A percentile compares a stretch with the other conserved stretches of the same genome.
Conservation (phyloP, 2,888 invertebrate genomes). For the Drosophila subquinaria region DNA sequence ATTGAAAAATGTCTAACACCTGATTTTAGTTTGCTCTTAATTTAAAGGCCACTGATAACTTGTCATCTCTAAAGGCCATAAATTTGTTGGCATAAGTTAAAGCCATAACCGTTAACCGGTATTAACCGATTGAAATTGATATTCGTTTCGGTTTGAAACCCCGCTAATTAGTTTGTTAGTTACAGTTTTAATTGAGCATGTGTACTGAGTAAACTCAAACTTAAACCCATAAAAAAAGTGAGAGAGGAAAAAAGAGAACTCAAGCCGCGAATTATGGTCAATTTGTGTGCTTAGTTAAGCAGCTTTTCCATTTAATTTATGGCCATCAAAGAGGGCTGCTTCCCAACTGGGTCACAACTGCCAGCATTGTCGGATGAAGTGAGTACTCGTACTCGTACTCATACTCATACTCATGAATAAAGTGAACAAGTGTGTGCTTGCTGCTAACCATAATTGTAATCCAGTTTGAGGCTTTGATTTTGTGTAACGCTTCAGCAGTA, state of each 20-base stretch:
- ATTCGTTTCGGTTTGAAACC: too few relatives aligned
- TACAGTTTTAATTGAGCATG: slow-evolving; percentile 14
- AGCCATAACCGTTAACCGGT: too few relatives aligned
- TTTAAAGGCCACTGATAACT: not conserved
- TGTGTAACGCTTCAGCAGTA: slow-evolving; percentile 52
- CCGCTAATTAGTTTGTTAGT: slow-evolving; percentile 12
- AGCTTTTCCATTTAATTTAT: slow-evolving; percentile 32
- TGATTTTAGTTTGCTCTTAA: not conserved
- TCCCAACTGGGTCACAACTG: slow-evolving; percentile 18
- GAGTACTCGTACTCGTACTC: slow-evolving; percentile 1
- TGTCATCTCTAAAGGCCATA: slow-evolving; percentile 1
- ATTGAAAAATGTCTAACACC: not conserved
- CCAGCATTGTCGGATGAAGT: slow-evolving; percentile 18
- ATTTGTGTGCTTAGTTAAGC: slow-evolving; percentile 38
- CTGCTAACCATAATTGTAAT: slow-evolving; percentile 85
- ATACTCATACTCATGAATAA: not conserved
- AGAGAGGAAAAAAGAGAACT: slow-evolving; percentile 1
- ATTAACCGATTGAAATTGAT: too few relatives aligned
- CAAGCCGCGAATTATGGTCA: slow-evolving; percentile 37
- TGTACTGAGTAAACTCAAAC: slow-evolving; percentile 18
- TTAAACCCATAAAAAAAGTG: not conserved
- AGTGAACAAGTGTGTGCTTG: slow-evolving; percentile 10
- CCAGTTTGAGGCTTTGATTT: slow-evolving; percentile 85
- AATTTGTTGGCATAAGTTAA: not conserved
- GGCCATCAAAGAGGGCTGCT: not conserved